Evolutionary conservation across 2,113 vertebrate species (phyloP), one percentile per base, ranked within the genome.

Genomic region (Amphiprion ocellaris): DNA sequence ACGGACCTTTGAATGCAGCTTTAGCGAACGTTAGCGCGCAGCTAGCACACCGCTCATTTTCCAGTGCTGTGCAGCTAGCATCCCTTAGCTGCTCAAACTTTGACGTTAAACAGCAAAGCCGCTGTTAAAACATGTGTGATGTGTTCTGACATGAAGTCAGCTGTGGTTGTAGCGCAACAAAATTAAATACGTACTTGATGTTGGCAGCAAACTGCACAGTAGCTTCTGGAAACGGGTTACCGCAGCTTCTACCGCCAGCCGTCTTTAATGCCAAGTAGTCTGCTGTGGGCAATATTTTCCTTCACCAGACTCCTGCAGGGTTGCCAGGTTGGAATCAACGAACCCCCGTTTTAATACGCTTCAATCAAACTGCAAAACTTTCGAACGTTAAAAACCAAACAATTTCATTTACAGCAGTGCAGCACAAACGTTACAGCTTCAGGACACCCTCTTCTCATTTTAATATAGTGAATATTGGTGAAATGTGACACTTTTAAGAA

Each of bases 211-310:
- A 72, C 44, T 37, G 69, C 24, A 14, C 30, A 52, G 83, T 62
- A 69, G 84, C 58, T 88, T 85, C 67, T 77, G 65, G 72, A 84
- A 61, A 41, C 47, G 11, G 59, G 64, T 50, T 17, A 41, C 49
- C 54, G 84, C 74, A 70, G 81, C 66, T 89, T 67, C 67, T 2
- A 41, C n/a, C 46, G 74, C 62, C 82, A 72, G 86, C 19, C 54
- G 84, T 77, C 87, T 88, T 62, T 72, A 82, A 55, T 72, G 85
- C 80, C 82, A 52, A 82, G 70, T 28, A 68, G 69, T 78, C 85
- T 61, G 87, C 86, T 90, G 81, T 56, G 77, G 86, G 74, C 74
- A 84, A 56, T 85, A 84, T 88, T 89, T 82, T 88, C 82, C 64
- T 77, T 61, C 1, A 78, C 14, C 28, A 74, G 78, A 50, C 76